Conservation (phyloP, 2,797 vertebrate species). For the Sorex maritimensis region DNA sequence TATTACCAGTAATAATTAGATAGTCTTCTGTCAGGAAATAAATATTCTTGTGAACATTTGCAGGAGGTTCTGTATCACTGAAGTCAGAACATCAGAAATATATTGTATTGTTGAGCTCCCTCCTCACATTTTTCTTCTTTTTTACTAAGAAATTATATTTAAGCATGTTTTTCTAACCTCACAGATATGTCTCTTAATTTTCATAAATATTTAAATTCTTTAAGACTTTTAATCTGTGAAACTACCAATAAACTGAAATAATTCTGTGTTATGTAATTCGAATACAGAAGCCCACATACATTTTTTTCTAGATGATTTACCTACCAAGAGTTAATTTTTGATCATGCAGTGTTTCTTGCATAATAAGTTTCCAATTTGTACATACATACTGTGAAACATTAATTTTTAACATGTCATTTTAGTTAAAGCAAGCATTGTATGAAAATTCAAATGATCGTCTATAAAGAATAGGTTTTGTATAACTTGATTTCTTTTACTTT, state of each 20-base stretch:
- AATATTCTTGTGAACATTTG: not conserved
- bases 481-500: not conserved
- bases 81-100: not conserved
- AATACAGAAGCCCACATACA: slow-evolving; percentile 52
- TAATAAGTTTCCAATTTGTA: slow-evolving; percentile 44
- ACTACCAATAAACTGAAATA: not conserved
- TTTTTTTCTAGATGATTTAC: slow-evolving; percentile 34
- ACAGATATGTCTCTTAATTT: not conserved
- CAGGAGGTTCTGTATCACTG: not conserved
- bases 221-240: not conserved
- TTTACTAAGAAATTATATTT: slow-evolving; percentile 51
- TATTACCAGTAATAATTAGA: not conserved
- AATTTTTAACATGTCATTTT: slow-evolving; percentile 46
- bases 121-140: not conserved
- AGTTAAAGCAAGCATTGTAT: slow-evolving; percentile 48
- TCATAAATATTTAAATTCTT: not conserved
- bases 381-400: slow-evolving; percentile 58
- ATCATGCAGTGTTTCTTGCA: slow-evolving; percentile 21
- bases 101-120: not conserved
- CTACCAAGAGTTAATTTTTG: slow-evolving; percentile 68
- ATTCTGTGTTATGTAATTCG: slow-evolving; percentile 19
- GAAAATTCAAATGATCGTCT: not conserved
- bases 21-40: slow-evolving; percentile 5
- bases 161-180: not conserved
- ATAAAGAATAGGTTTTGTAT: slow-evolving; percentile 47